Base-by-base conservation (phyloP, 2,797 vertebrate genomes). In the Danio choprae region DNA sequence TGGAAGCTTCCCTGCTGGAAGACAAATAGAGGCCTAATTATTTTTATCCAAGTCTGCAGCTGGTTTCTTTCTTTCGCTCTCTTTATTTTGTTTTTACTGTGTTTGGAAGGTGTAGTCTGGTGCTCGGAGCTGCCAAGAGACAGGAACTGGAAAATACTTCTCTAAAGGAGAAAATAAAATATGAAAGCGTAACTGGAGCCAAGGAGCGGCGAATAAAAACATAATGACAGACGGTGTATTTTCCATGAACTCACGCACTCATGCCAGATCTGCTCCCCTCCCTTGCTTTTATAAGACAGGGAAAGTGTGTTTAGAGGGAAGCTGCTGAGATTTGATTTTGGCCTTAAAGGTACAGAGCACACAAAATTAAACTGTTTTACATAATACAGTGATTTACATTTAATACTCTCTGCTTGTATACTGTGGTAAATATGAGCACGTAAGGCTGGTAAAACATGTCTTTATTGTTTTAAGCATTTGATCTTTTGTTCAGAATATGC, bases 31-130 rank as follows among this genome's bases (percentile, higher is more conserved):
- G 91, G 87, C 87, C 89, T 93, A 90, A 94, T 94, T 93, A 93
- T 93, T 94, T 95, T 93, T 95, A 95, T 93, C 91, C 92, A 87
- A 77, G 91, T 92, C 93, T 93, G 93, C 95, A 95, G 95, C 95
- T 95, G 94, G 92, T 92, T 91, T 93, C 75, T 93, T 60, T 43
- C 50, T 70, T 29, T 59, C 68, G 51, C 22, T 74, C 10, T 22
- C 7, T 43, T 18, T 36, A 69, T 88, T 88, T 12, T 60, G 46
- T 8, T 70, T 90, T 89, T 93, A 93, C 93, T 90, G 88, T 90
- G 91, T 91, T 92, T 94, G 92, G 94, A 91, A 92, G 84, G 84
- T 91, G 90, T 88, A 85, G 81, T 62, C 86, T 50, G 83, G 90
- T 75, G 84, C 86, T 90, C 79, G 83, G 82, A 55, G 85, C 89